A percentile compares a stretch with the other conserved stretches of the same genome.
These are phyloP conservation scores for Hormiphora californensis DNA, from an alignment of 37 sponge, comb jelly and placozoan genomes.

Conservation along the genomic window DNA sequence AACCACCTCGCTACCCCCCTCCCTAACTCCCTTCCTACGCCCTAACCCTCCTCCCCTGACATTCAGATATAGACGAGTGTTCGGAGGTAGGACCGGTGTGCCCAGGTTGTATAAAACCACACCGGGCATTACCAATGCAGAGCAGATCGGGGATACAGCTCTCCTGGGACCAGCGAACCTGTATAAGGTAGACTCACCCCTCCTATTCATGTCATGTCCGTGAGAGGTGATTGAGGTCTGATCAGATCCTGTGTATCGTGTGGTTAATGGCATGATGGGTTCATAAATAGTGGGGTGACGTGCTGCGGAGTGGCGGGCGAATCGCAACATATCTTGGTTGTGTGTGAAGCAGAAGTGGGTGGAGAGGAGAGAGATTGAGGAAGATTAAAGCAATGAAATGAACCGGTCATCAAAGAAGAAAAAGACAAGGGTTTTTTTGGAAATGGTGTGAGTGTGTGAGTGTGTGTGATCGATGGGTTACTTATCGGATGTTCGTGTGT, in stretches of 20 bases:
- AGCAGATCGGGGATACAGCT: slow-evolving; percentile 54
- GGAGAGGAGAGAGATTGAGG: background rate
- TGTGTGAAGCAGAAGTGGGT: background rate
- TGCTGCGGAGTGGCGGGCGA: background rate
- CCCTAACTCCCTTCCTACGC: background rate
- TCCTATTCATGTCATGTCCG: no score
- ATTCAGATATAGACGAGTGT: slow-evolving; percentile 69
- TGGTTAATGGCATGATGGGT: background rate
- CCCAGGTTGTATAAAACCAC: slow-evolving; percentile 58
- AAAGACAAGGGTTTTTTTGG: background rate
- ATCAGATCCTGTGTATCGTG: background rate
- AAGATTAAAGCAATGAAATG: no score
- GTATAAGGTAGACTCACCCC: background rate
- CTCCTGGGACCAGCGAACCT: background rate
- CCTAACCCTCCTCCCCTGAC: background rate
- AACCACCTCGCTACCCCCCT: background rate
- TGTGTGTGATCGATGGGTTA: background rate
- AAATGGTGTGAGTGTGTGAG: background rate
- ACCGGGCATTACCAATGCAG: slow-evolving; percentile 59
- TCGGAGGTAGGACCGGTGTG: slow-evolving; percentile 8
- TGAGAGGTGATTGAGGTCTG: no score
- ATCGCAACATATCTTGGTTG: background rate
- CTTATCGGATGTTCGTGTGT: background rate
- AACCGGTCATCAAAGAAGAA: no score
- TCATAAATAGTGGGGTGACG: background rate